Conservation (phyloP, 2,797 vertebrate species). For the Melanitta fusca region DNA sequence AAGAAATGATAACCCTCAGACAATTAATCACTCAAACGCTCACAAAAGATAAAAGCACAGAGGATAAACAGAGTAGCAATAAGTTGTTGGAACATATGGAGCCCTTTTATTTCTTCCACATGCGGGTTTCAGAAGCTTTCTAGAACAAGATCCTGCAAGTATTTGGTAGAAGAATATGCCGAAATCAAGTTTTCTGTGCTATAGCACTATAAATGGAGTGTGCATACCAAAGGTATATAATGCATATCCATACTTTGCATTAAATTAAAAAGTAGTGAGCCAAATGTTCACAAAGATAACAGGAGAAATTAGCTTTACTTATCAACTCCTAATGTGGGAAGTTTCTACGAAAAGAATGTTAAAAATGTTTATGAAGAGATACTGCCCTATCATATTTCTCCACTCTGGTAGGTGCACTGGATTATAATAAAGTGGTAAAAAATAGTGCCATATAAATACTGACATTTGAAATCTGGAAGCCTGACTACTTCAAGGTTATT, state of each 20-base stretch:
- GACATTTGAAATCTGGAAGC: not conserved
- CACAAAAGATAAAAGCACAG: not conserved
- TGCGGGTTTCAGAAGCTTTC: not conserved
- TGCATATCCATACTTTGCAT: not conserved
- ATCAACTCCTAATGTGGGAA: not conserved
- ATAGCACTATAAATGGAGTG: not conserved
- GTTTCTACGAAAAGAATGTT: not conserved
- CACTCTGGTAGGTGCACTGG: not conserved
- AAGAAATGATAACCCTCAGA: not conserved
- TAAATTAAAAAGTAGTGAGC: not conserved
- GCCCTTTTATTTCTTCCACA: not conserved
- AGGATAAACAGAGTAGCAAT: not conserved
- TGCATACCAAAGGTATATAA: not conserved
- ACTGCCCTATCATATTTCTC: not conserved
- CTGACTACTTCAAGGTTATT: not conserved
- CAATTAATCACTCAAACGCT: not conserved
- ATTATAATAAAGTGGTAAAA: not conserved
- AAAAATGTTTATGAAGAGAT: not conserved
- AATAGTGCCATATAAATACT: not conserved
- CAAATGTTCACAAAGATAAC: not conserved
- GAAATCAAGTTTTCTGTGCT: not conserved
- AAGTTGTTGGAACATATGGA: not conserved
- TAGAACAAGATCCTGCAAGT: not conserved
- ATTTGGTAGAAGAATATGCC: not conserved
- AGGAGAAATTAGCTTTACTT: not conserved